phyloP scores from a whole-genome alignment of 1,140 invertebrate genomes.

The Littorina saxatilis region DNA sequence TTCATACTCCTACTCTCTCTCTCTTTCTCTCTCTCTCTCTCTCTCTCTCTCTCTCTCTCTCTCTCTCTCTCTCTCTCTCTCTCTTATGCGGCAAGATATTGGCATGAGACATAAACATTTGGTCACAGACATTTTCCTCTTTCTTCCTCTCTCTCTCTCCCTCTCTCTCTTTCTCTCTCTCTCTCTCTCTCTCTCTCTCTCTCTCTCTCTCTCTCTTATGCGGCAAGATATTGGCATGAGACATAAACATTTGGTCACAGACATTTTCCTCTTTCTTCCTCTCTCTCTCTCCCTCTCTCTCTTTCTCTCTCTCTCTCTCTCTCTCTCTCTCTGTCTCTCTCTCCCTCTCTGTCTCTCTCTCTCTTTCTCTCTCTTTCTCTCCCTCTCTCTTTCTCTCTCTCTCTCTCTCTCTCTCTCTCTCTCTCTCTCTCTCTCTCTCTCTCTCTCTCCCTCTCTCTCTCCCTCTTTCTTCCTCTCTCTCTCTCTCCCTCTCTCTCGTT shows the following conservation, averaged over 20 bases:
- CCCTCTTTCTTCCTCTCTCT: background rate
- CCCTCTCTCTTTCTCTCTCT: background rate
- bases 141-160: background rate
- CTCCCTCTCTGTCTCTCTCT: background rate
- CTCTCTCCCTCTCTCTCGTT: too few relatives aligned
- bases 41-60: background rate
- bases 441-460: background rate
- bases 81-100: too few relatives aligned
- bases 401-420: background rate
- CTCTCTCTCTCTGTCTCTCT: background rate
- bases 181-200: background rate
- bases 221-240: too few relatives aligned
- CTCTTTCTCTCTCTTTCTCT: background rate
- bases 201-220: too few relatives aligned
- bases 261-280: too few relatives aligned
- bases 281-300: background rate
- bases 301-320: background rate
- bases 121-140: too few relatives aligned
- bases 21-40: background rate
- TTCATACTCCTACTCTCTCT: too few relatives aligned
- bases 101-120: too few relatives aligned
- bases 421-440: background rate
- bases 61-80: background rate
- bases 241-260: too few relatives aligned
- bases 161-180: too few relatives aligned